Evolutionary conservation across 2,888 invertebrate species (phyloP), one percentile per base, ranked within the genome.

Genomic region (Timandra comae): DNA sequence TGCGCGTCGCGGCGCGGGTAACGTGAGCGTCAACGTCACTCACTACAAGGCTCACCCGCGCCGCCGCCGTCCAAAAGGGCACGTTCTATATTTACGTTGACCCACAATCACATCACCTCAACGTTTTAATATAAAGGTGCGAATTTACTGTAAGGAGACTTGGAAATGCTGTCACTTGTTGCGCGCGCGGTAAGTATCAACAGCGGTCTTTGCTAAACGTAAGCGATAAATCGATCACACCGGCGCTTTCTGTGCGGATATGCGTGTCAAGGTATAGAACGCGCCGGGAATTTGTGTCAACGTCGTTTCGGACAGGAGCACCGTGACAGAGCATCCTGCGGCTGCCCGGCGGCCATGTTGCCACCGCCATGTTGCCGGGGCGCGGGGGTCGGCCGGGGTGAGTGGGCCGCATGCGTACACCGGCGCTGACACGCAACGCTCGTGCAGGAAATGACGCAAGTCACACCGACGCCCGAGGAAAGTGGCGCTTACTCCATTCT

Each of bases 311-410:
- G 71, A 68, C 71, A 72, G 73, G 68, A 74, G 75, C 69, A 63
- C 64, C 69, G 75, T 67, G 68, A 70, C 72, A 70, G 71, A 77
- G 75, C 81, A 82, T 79, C 79, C 79, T 76, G 80, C 77, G 79
- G 73, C 81, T 78, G 79, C 79, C 78, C 76, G 84, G 80, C 84
- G 76, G 86, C 86, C 86, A 86, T 86, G 77, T 85, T 82, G 78
- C 67, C 70, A 69, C 77, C 80, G 87, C 86, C 87, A 87, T 87
- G 78, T 86, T 87, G 77, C 77, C 67, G 65, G 75, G 78, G 77
- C 71, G 75, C 71, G 74, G 68, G 77, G 78, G 71, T 74, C 70
- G 73, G 68, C 69, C 63, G 64, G 71, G 74, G 72, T 69, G 70
- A 71, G 70, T 71, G 72, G 71, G 73, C 80, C 81, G 85, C 85